A percentile compares a stretch with the other conserved stretches of the same genome.
Evolutionary conservation across 1,140 invertebrate species (phyloP).

Genomic region (Marisa cornuarietis): DNA sequence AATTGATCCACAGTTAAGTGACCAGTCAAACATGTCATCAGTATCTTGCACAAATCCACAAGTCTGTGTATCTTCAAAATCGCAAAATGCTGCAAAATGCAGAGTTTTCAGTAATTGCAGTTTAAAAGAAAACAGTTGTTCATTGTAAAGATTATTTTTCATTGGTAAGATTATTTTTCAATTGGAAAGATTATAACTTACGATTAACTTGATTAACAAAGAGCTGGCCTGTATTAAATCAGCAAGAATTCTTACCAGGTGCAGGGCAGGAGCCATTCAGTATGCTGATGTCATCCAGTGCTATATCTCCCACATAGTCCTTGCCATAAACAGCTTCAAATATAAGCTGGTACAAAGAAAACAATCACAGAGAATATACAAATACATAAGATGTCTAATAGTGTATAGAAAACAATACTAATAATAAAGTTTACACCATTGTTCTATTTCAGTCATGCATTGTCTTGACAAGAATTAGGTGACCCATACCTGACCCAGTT

Average conservation of each 20-base stretch:
- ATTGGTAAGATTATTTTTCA: no score
- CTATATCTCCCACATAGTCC: conserved; percentile 49
- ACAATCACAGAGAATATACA: conserved; percentile 13
- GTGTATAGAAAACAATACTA: conserved; percentile 65
- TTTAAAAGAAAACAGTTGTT: no score
- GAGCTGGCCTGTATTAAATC: no score
- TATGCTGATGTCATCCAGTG: conserved; percentile 58
- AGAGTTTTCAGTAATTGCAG: no score
- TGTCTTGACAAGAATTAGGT: no score
- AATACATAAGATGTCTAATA: conserved; percentile 32
- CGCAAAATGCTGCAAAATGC: conserved; percentile 61
- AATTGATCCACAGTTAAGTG: conserved; percentile 44
- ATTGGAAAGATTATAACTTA: no score
- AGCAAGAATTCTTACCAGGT: conserved; percentile 25
- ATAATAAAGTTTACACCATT: conserved; percentile 79
- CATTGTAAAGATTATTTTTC: no score
- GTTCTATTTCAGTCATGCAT: no score
- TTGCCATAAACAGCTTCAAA: conserved; percentile 37
- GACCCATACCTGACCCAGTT: no score
- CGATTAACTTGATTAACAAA: no score
- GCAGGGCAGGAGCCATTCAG: conserved; percentile 43
- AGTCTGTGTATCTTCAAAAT: conserved; percentile 75
- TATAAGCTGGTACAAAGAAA: conserved; percentile 42
- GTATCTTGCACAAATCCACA: conserved; percentile 81
- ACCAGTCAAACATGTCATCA: conserved; percentile 63